Evolutionary conservation across 2,113 vertebrate species (phyloP).

Genomic region (Steatornis caripensis): DNA sequence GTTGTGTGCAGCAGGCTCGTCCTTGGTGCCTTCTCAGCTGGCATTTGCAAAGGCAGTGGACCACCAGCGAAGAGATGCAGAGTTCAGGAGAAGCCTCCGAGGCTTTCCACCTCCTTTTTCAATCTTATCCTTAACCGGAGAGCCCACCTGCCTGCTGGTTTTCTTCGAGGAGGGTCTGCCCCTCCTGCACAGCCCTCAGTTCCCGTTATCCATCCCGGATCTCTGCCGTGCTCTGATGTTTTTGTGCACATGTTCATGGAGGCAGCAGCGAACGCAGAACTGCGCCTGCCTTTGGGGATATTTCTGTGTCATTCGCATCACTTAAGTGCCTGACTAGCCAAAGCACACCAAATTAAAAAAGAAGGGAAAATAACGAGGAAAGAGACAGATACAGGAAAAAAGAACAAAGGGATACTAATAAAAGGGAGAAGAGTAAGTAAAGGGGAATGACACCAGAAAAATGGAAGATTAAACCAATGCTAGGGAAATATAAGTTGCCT

Average conservation of each 20-base stretch:
- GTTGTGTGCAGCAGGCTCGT: background rate
- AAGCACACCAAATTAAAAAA: background rate
- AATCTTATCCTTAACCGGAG: background rate
- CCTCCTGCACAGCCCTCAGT: background rate
- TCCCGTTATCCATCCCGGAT: background rate
- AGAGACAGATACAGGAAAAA: background rate
- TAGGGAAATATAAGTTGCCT: background rate
- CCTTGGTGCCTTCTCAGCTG: background rate
- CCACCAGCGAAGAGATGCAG: background rate
- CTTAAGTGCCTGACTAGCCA: background rate
- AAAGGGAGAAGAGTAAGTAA: background rate
- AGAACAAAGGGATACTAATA: background rate
- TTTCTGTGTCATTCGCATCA: fast-evolving
- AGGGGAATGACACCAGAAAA: background rate
- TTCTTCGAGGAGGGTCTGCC: background rate
- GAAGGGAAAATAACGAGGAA: background rate
- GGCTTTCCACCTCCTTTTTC: background rate
- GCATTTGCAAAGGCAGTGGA: background rate
- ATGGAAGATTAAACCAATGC: background rate
- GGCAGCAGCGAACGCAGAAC: background rate
- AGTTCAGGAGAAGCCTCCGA: background rate
- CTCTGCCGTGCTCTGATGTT: background rate
- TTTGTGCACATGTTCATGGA: background rate
- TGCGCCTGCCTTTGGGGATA: background rate
- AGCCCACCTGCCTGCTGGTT: background rate